Evolutionary conservation across 2,888 invertebrate genomes (phyloP).

Genomic region (Smittia aterrima): DNA sequence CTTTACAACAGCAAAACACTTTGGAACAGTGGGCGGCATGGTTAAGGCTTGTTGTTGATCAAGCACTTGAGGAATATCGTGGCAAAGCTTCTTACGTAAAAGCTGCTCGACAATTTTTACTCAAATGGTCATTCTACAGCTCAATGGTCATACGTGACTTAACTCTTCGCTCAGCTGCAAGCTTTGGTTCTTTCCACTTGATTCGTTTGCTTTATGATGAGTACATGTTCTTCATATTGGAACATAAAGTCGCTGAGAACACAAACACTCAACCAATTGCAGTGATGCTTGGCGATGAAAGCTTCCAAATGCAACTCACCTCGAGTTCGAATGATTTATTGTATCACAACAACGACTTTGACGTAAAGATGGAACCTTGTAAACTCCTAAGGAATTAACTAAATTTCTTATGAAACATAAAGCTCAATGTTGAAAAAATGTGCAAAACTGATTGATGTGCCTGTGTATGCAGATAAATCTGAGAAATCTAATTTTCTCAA

Average conservation of each 20-base stretch:
- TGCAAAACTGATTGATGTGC: constrained; percentile 10
- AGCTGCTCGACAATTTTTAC: constrained; percentile 86
- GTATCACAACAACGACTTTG: constrained; percentile 29
- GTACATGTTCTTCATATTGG: constrained; percentile 98
- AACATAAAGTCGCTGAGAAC: constrained; percentile 91
- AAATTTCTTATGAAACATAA: neutral
- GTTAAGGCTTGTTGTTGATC: constrained; percentile 91
- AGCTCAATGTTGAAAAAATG: constrained; percentile 4
- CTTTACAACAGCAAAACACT: constrained; percentile 86
- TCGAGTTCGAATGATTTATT: neutral
- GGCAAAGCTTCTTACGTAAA: constrained; percentile 78
- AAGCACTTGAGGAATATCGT: constrained; percentile 84
- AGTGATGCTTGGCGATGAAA: constrained; percentile 63
- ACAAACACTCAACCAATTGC: constrained; percentile 90
- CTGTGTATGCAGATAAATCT: neutral
- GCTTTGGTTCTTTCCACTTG: constrained; percentile 98
- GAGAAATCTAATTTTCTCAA: no score
- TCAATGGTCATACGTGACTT: constrained; percentile 98
- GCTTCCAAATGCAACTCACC: neutral
- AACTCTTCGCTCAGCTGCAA: constrained; percentile 92
- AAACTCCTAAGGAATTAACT: constrained; percentile 24
- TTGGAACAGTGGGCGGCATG: constrained; percentile 97
- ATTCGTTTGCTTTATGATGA: constrained; percentile 97
- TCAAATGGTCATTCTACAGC: constrained; percentile 99
- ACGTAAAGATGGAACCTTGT: constrained; percentile 35